Conservation (phyloP, 2,888 invertebrate species). For the Chironomus tentans region DNA sequence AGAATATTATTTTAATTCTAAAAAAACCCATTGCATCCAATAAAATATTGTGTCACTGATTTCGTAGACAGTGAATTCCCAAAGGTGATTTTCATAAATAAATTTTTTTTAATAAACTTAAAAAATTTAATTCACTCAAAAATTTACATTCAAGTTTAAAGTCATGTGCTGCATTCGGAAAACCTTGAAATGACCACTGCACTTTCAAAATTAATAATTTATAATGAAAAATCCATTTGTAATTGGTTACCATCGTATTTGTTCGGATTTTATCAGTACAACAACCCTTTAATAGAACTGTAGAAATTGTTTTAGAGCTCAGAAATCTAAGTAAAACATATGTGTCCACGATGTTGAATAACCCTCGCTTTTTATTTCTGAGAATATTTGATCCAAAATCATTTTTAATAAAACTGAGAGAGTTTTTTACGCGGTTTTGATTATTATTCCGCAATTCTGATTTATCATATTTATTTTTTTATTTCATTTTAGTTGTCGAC, state of each 20-base stretch:
- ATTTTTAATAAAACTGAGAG: slow-evolving; percentile 7
- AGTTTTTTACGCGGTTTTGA: slow-evolving; percentile 19
- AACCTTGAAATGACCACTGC: too few species aligned
- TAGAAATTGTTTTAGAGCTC: not conserved
- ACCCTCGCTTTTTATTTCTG: not conserved
- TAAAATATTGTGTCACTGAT: too few species aligned
- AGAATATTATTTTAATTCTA: too few species aligned
- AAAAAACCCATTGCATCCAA: too few species aligned
- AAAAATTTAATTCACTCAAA: too few species aligned
- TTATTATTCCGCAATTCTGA: slow-evolving; percentile 26
- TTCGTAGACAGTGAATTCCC: too few species aligned
- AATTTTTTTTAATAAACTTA: too few species aligned
- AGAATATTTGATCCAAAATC: not conserved
- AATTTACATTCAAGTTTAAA: too few species aligned
- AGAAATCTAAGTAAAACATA: slow-evolving; percentile 1
- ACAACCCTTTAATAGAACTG: slow-evolving; percentile 9
- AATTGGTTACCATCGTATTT: not conserved
- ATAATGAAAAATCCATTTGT: not conserved
- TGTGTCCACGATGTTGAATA: not conserved
- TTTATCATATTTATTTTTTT: not conserved
- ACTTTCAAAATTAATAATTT: not conserved
- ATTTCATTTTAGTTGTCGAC: not conserved
- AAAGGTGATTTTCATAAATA: too few species aligned
- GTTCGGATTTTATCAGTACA: not conserved
- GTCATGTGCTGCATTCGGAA: too few species aligned